Evolutionary conservation across 2,888 invertebrate genomes (phyloP).

Genomic region (Caenorhabditis doughertyi): DNA sequence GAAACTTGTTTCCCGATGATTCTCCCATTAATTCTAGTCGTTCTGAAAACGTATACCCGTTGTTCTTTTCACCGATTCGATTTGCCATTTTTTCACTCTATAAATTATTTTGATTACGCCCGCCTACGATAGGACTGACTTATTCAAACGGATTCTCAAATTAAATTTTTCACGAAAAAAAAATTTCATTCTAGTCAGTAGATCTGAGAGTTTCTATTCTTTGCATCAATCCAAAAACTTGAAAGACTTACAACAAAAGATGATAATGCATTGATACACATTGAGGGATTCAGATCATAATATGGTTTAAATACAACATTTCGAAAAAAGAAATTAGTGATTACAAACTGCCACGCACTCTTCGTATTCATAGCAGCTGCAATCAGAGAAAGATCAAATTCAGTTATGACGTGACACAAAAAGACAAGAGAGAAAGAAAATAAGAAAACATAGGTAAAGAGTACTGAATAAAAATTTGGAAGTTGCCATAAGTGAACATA

Average conservation of each 20-base stretch:
- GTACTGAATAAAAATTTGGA: slow-evolving; percentile 47
- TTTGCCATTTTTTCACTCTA: slow-evolving; percentile 34
- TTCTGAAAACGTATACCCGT: background rate
- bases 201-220: slow-evolving; percentile 26
- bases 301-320: slow-evolving; percentile 45
- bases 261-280: slow-evolving; percentile 14
- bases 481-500: slow-evolving; percentile 57
- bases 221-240: slow-evolving; percentile 42
- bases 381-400: slow-evolving; percentile 46
- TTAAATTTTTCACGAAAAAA: slow-evolving; percentile 1
- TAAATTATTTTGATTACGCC: slow-evolving; percentile 32
- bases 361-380: slow-evolving; percentile 39
- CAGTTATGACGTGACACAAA: slow-evolving; percentile 48
- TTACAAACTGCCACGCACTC: slow-evolving; percentile 39
- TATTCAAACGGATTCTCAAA: slow-evolving; percentile 1
- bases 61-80: slow-evolving; percentile 34
- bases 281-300: slow-evolving; percentile 26
- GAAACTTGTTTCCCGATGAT: background rate
- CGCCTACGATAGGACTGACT: background rate
- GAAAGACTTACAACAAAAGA: slow-evolving; percentile 22
- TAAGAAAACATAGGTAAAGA: slow-evolving; percentile 35
- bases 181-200: slow-evolving; percentile 15
- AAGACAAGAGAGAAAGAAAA: slow-evolving; percentile 37
- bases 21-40: slow-evolving; percentile 52
- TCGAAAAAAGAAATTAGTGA: slow-evolving; percentile 48